Evolutionary conservation across 2,888 invertebrate genomes (phyloP), one percentile per base, ranked within the genome.

Genomic region (Leptothorax acervorum): DNA sequence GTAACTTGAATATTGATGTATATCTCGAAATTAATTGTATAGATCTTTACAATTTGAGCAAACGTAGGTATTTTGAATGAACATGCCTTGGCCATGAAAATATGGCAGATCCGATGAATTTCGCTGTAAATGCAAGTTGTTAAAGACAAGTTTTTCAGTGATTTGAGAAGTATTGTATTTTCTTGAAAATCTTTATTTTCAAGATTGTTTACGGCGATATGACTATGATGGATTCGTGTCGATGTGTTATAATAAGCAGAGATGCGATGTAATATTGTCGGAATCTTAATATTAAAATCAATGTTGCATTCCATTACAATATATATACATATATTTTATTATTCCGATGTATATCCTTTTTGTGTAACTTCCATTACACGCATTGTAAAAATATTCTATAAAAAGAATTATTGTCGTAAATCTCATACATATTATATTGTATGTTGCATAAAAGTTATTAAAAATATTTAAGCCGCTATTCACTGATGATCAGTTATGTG

Each of bases 261-360:
- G 78, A 85, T 63, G 84, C 71, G 76, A 88, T 83, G 85, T 82
- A 90, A 87, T 87, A 89, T 91, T 91, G 91, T 91, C 90, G 88
- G 89, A 92, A 89, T 91, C 90, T 91, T 91, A 92, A 91, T 92
- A 92, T 90, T 68, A 92, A 92, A 93, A 93, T 92, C 90, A 91
- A 92, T 89, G 91, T 93, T 92, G 90, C 93, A 93, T 93, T 93
- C 92, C 92, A 92, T 88, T 91, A 88, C 71, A 79, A 66, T 71
- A 60, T 79, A 62, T 62, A 79, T 39, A 79, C 28, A 79, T 88
- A 91, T 85, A 89, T 86, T 89, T 90, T 89, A 86, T 90, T 88
- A 87, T 83, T 88, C 81, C 81, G 85, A 86, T 85, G 79, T 86
- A 89, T 86, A 75, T 48, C 66, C 75, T 86, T 51, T 85, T 71